These are phyloP conservation scores for Arothron firmamentum DNA, from an alignment of 2,113 vertebrate species.

Conservation along the genomic window DNA sequence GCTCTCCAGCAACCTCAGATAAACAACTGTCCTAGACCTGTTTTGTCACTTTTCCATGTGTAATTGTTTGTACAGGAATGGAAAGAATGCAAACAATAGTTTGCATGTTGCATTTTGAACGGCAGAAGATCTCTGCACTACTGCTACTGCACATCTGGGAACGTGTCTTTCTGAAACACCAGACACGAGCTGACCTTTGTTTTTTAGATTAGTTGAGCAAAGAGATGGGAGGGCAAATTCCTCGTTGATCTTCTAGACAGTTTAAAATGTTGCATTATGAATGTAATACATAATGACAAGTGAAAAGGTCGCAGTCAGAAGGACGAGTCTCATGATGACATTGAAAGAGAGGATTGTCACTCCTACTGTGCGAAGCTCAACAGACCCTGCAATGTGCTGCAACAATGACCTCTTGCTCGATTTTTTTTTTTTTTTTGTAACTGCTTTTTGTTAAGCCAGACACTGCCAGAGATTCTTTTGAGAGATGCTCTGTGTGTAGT, in stretches of 20 bases:
- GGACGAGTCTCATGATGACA: conserved; percentile 15
- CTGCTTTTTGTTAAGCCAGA: conserved; percentile 53
- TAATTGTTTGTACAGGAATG: background rate
- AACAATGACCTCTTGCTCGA: conserved; percentile 65
- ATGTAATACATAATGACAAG: conserved; percentile 27
- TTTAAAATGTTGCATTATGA: conserved; percentile 23
- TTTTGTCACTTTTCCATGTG: background rate
- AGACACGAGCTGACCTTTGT: conserved; percentile 8
- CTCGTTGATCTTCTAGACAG: conserved; percentile 32
- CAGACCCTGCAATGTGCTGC: conserved; percentile 61
- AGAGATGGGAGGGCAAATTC: conserved; percentile 4
- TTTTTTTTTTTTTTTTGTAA: conserved; percentile 47
- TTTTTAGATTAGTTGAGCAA: background rate
- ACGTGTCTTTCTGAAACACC: background rate
- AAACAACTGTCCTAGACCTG: no score
- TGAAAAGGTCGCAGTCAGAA: conserved; percentile 29
- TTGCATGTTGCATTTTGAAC: conserved; percentile 4
- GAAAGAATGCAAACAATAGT: background rate
- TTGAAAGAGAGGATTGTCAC: conserved; percentile 67
- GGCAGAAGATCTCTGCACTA: background rate
- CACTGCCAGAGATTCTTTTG: conserved; percentile 54
- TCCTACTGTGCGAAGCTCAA: conserved; percentile 39
- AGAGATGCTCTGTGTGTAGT: conserved; percentile 43
- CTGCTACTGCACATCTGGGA: background rate
- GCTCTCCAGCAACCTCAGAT: background rate